These are phyloP conservation scores for Cephus spinipes DNA, from an alignment of 2,888 invertebrate species.

Conservation along the genomic window DNA sequence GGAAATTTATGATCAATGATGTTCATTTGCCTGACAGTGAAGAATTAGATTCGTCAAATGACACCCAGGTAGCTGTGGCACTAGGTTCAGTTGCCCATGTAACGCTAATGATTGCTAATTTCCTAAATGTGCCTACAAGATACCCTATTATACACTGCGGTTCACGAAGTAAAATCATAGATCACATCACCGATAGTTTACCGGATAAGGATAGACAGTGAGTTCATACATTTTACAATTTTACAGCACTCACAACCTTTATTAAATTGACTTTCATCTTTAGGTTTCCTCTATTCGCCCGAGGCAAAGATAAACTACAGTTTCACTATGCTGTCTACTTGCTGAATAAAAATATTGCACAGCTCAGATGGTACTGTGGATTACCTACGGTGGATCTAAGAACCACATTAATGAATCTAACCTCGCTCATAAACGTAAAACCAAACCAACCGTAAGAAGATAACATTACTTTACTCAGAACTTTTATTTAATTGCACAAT, in stretches of 20 bases:
- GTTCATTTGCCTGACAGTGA: conserved; percentile 79
- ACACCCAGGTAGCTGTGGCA: conserved; percentile 83
- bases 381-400: conserved; percentile 80
- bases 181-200: conserved; percentile 78
- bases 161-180: conserved; percentile 84
- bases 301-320: conserved; percentile 81
- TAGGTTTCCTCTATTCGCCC: conserved; percentile 87
- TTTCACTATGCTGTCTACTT: conserved; percentile 93
- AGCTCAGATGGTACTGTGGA: conserved; percentile 83
- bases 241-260: conserved; percentile 53
- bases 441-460: conserved; percentile 55
- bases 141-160: conserved; percentile 86
- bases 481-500: background rate
- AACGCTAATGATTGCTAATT: conserved; percentile 82
- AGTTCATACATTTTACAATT: conserved; percentile 66
- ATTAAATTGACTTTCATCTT: background rate
- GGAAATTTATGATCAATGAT: conserved; percentile 74
- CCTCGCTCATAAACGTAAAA: conserved; percentile 70
- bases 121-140: conserved; percentile 87
- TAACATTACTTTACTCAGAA: too few species aligned
- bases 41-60: conserved; percentile 69
- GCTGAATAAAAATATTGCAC: conserved; percentile 94
- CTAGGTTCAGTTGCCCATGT: conserved; percentile 89
- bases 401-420: conserved; percentile 82
- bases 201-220: conserved; percentile 77